Percentiles rank a stretch among this genome's conserved stretches.
These are phyloP conservation scores for Polyergus mexicanus DNA, from an alignment of 1,140 invertebrate species.

Conservation along the genomic window DNA sequence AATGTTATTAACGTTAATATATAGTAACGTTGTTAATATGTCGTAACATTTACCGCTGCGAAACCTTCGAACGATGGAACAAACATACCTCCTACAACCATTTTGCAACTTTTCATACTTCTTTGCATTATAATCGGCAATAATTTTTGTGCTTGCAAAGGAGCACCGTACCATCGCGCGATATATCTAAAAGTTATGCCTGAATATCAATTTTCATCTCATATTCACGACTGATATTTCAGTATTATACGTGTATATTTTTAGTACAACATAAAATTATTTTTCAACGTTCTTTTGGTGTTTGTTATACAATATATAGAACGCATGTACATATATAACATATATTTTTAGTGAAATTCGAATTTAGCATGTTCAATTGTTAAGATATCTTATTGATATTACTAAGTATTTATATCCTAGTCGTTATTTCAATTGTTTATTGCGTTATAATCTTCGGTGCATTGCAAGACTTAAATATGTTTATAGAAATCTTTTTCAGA, in stretches of 20 bases:
- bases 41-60: conserved; percentile 14
- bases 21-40: background rate
- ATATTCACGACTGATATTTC: background rate
- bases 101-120: conserved; percentile 52
- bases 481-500: background rate
- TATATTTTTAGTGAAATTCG: background rate
- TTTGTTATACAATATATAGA: background rate
- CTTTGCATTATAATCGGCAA: conserved; percentile 54
- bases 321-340: background rate
- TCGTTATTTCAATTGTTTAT: background rate
- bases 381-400: background rate
- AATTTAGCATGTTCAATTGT: background rate
- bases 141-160: conserved; percentile 45
- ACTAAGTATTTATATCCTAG: background rate
- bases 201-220: conserved; percentile 2
- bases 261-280: background rate
- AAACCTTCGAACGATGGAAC: conserved; percentile 47
- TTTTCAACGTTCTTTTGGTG: background rate
- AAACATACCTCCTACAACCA: conserved; percentile 40
- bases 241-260: background rate
- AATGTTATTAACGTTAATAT: too few relatives aligned
- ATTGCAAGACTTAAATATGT: background rate
- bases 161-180: conserved; percentile 13
- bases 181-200: conserved; percentile 39
- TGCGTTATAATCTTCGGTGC: background rate